Base-by-base conservation (phyloP, 2,113 vertebrate genomes). In the Cnemophilus loriae region DNA sequence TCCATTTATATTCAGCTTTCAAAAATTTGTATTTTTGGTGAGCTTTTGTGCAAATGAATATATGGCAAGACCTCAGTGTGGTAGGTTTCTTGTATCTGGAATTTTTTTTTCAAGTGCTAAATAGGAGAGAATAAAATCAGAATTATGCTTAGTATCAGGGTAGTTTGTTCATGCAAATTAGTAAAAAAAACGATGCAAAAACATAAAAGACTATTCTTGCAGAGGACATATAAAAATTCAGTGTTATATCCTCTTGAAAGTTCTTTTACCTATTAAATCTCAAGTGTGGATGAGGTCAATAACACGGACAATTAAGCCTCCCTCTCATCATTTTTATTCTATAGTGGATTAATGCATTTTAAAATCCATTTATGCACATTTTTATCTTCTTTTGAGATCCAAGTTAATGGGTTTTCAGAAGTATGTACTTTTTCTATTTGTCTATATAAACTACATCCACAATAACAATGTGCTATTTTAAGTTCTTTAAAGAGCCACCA, bases 311-410 rank as follows among this genome's bases (percentile, higher is more conserved):
- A 60, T 79, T 84, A 95, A 87, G 28, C 53, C 28, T 91, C 20
- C 5, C 33, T 84, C 42, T 82, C 69, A 88, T 67, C 1, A 33
- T 78, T 61, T 93, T 90, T 44, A 71, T 71, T 69, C 73, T 84
- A 3, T 26, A 52, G 60, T 64, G 77, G 70, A 93, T 90, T 50
- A 55, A 84, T 65, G 37, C 32, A 79, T 73, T 92, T 84, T 46
- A 78, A 94, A 90, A 89, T 89, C 83, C 44, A 55, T 78, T 89
- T 92, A 81, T 78, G 21, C 44, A 78, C 49, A 56, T 46, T 90
- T 87, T 90, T 46, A 93, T 96, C 93, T 94, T 27, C 78, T 95
- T 94, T 57, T 90, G 56, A 86, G 83, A 93, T 90, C 21, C 46
- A 47, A 93, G 79, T 78, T 92, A 84, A 94, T 71, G 39, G 53